Evolutionary conservation across 1,140 invertebrate species (phyloP).

Genomic region (Megalonaias nervosa): DNA sequence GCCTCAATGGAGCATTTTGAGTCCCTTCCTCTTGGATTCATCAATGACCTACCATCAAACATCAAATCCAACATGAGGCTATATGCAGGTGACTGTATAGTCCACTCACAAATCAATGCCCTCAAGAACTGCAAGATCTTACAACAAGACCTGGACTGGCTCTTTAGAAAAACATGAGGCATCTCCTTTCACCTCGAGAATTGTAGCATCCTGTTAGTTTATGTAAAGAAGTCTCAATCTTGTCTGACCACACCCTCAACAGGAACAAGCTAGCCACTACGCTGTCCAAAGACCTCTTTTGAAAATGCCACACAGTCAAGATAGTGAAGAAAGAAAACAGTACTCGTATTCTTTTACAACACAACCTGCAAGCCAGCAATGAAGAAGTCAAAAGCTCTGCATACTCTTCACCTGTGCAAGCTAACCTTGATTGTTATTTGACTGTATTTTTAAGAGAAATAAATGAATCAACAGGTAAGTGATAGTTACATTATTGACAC

Average conservation of each 20-base stretch:
- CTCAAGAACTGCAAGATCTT: conserved; percentile 30
- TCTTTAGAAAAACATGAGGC: conserved; percentile 27
- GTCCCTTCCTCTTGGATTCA: conserved; percentile 25
- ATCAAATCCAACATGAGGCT: conserved; percentile 30
- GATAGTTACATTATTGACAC: not conserved
- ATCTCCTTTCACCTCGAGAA: conserved; percentile 40
- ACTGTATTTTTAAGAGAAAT: not conserved
- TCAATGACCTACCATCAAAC: conserved; percentile 35
- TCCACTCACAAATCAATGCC: conserved; percentile 21
- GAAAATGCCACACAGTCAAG: conserved; percentile 15
- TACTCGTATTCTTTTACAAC: conserved; percentile 13
- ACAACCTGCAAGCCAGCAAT: conserved; percentile 30
- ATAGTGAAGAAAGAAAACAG: conserved; percentile 36
- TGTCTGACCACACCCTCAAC: conserved; percentile 25
- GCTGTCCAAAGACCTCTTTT: conserved; percentile 30
- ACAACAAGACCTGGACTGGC: conserved; percentile 40
- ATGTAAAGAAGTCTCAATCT: conserved; percentile 7
- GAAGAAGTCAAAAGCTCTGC: conserved; percentile 18
- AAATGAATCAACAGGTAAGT: no score
- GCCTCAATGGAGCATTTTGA: conserved; percentile 31
- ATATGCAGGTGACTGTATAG: conserved; percentile 39
- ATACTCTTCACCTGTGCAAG: conserved; percentile 5
- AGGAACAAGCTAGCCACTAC: conserved; percentile 24
- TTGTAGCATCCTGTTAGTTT: conserved; percentile 30
- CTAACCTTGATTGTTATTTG: not conserved